Percentiles rank a stretch among this genome's conserved stretches.
These are phyloP conservation scores for Chelidonichthys spinosus DNA, from an alignment of 2,797 vertebrate genomes.

Conservation along the genomic window DNA sequence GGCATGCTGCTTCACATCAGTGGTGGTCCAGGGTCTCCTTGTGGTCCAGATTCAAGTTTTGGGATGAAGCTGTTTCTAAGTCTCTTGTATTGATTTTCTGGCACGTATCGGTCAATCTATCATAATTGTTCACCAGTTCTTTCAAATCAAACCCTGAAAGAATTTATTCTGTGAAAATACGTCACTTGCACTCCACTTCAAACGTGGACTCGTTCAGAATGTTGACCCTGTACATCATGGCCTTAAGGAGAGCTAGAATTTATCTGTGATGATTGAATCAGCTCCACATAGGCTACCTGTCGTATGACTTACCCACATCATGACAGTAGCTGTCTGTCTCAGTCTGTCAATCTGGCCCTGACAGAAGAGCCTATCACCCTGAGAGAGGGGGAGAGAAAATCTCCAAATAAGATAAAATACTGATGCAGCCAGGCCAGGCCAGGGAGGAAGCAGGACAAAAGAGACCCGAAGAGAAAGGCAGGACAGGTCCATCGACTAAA, in stretches of 20 bases:
- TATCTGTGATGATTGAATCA: slow-evolving; percentile 30
- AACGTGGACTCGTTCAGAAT: background rate
- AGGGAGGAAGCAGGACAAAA: slow-evolving; percentile 42
- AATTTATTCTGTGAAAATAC: slow-evolving; percentile 6
- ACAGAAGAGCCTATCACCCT: slow-evolving; percentile 44
- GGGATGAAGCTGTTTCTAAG: background rate
- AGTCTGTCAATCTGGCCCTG: slow-evolving; percentile 47
- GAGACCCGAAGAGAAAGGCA: slow-evolving; percentile 20
- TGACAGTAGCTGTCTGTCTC: slow-evolving; percentile 53
- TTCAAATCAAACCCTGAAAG: background rate
- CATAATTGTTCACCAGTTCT: background rate
- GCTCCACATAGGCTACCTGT: slow-evolving; percentile 40
- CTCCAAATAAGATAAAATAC: slow-evolving; percentile 55
- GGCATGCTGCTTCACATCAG: background rate
- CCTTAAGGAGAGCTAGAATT: slow-evolving; percentile 18
- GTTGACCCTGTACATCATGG: slow-evolving; percentile 6
- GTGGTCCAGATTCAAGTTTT: background rate
- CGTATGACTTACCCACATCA: slow-evolving; percentile 40
- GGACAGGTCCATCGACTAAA: slow-evolving; percentile 32
- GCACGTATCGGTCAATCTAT: background rate
- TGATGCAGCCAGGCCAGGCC: slow-evolving; percentile 32
- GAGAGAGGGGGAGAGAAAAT: slow-evolving; percentile 27
- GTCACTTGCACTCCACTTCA: background rate
- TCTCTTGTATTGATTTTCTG: background rate
- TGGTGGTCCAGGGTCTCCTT: background rate